A percentile compares a stretch with the other conserved stretches of the same genome.
Evolutionary conservation across 2,888 invertebrate genomes (phyloP).

Genomic region (Hybos culiciformis): DNA sequence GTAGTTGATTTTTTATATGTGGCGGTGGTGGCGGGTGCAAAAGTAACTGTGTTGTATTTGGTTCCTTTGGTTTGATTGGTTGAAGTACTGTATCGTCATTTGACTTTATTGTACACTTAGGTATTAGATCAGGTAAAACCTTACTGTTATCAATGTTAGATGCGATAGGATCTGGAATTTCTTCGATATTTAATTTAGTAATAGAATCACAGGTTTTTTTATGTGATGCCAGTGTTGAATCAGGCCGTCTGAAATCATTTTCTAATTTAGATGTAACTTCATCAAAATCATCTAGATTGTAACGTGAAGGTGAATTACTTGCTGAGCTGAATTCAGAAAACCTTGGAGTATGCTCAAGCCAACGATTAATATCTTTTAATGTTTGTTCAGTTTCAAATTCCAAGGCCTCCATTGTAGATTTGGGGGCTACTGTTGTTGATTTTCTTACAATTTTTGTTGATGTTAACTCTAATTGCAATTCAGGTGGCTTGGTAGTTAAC

Average conservation of each 20-base stretch:
- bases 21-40: conserved; percentile 32
- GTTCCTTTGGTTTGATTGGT: conserved; percentile 24
- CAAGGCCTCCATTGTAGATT: conserved; percentile 44
- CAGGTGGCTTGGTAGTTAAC: too few species aligned
- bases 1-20: conserved; percentile 32
- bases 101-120: not conserved
- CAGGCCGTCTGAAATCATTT: conserved; percentile 37
- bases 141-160: not conserved
- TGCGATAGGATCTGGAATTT: conserved; percentile 32
- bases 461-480: too few species aligned
- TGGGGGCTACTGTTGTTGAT: conserved; percentile 1
- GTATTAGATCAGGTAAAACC: not conserved
- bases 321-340: conserved; percentile 62
- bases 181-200: conserved; percentile 25
- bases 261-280: conserved; percentile 36
- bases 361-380: conserved; percentile 73
- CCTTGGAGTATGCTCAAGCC: conserved; percentile 73
- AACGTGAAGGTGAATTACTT: conserved; percentile 60
- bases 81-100: conserved; percentile 13
- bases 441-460: conserved; percentile 8
- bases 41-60: conserved; percentile 28
- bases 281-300: conserved; percentile 49
- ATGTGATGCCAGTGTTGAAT: conserved; percentile 20
- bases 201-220: conserved; percentile 17
- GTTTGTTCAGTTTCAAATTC: conserved; percentile 52